Base-by-base conservation (phyloP, 1,140 invertebrate species). In the Pseudomyrmex cubaensis region DNA sequence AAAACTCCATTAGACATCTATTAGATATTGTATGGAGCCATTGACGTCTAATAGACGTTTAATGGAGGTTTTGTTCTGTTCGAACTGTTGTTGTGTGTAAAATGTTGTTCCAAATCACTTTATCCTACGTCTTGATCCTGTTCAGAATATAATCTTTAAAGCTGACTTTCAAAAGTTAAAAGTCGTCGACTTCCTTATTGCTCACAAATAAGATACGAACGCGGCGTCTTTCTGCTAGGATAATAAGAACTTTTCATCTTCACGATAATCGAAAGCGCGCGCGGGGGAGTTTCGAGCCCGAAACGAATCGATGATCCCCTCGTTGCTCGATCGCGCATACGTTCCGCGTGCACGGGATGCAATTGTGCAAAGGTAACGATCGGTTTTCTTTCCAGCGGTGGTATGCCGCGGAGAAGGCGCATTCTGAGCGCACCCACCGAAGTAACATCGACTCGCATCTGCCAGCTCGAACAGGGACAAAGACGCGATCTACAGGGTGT, bases 331-430 rank as follows among this genome's bases (percentile, higher is more conserved):
- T 91, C 86, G 82, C 83, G 85, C 86, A 84, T 88, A 88, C 86
- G 86, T 88, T 85, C 72, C 76, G 83, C 77, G 66, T 46, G 70
- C 83, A 87, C 85, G 77, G 86, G 90, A 90, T 91, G 89, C 90
- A 92, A 92, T 92, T 92, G 90, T 91, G 90, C 90, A 91, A 85
- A 90, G 91, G 89, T 92, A 92, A 92, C 91, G 91, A 92, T 92
- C 90, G 89, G 90, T 90, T 92, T 91, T 89, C 90, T 91, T 92
- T 91, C 78, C 87, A 25, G 22, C 61, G 74, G 73, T 92, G 90
- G 92, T 90, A 93, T 92, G 90, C 87, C 85, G 80, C 85, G 84
- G 88, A 89, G 86, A 91, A 89, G 91, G 91, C 89, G 91, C 91
- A 91, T 92, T 92, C 90, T 92, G 83, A 92, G 90, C 91, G 90